These are phyloP conservation scores for Agelaius tricolor DNA, from an alignment of 2,113 vertebrate genomes.

Conservation along the genomic window DNA sequence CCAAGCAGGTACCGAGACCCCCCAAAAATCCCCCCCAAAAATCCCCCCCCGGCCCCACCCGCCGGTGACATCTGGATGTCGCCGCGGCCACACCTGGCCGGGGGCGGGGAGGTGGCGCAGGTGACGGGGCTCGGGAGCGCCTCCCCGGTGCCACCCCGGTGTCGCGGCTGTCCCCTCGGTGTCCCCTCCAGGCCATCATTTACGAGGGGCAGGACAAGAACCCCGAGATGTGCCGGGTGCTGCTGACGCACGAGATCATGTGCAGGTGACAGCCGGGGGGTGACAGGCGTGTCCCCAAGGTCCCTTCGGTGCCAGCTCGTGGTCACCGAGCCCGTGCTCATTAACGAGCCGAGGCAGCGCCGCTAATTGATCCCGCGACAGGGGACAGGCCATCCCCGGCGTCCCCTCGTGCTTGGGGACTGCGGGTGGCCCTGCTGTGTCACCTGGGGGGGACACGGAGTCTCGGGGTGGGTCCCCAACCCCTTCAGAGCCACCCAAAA, in stretches of 20 bases:
- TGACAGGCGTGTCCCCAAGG: constrained; percentile 15
- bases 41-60: background rate
- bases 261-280: constrained; percentile 31
- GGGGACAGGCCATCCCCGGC: background rate
- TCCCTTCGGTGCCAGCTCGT: too few relatives aligned
- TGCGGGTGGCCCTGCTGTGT: background rate
- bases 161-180: background rate
- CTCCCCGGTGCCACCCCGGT: background rate
- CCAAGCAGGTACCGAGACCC: background rate
- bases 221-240: constrained; percentile 95
- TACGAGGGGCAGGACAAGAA: constrained; percentile 98
- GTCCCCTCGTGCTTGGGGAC: background rate
- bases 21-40: background rate
- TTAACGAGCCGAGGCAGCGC: background rate
- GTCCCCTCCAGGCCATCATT: constrained; percentile 82
- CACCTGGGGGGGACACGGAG: background rate
- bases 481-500: fast-evolving
- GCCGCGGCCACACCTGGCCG: background rate
- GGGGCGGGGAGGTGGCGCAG: background rate
- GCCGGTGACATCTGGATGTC: background rate
- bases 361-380: background rate
- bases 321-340: fast-evolving
- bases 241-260: constrained; percentile 88
- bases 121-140: background rate
- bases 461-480: background rate